Evolutionary conservation across 1,140 invertebrate species (phyloP), one percentile per base, ranked within the genome.

Genomic region (Tetragonula clypearis): DNA sequence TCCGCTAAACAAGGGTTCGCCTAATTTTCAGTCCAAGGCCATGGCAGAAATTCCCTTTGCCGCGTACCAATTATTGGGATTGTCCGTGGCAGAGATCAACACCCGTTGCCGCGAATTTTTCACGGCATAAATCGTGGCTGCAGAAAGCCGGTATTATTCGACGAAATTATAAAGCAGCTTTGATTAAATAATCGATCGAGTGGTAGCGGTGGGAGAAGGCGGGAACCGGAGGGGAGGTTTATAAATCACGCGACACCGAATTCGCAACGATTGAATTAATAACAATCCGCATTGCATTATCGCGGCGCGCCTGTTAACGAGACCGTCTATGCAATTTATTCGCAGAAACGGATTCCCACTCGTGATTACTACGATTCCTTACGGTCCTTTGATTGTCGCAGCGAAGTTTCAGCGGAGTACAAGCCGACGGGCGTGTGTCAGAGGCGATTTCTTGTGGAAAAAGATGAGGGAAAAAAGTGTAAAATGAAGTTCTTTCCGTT

Each of bases 21-120:
- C 55, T 75, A 76, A 75, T 84, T 88, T 76, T 73, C 41, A n/a
- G n/a, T 85, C 74, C 74, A 78, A 88, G 77, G 77, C 26, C 58
- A 30, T 6, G 41, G 14, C 1, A 68, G 26, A 60, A 76, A n/a
- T 60, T 68, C 19, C 49, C n/a, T 17, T 49, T 19, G 2, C 2
- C 8, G 14, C 49, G 49, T 19, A n/a, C n/a, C 75, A 26, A 21
- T 21, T 74, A 62, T 1, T n/a, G 21, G 60, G 8, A 65, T 74
- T 19, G 71, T 53, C 19, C 49, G 14, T 14, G 19, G 26, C 4
- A 26, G 73, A 26, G 62, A 66, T 41, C 53, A 58, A 23, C 60
- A 35, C 12, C 58, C 19, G n/a, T 5, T 9, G 2, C 14, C 15
- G 74, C 11, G 81, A 69, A 49, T 69, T 58, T 55, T 78, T 78